Evolutionary conservation across 2,888 invertebrate species (phyloP), one percentile per base, ranked within the genome.

Genomic region (Acronicta alni): DNA sequence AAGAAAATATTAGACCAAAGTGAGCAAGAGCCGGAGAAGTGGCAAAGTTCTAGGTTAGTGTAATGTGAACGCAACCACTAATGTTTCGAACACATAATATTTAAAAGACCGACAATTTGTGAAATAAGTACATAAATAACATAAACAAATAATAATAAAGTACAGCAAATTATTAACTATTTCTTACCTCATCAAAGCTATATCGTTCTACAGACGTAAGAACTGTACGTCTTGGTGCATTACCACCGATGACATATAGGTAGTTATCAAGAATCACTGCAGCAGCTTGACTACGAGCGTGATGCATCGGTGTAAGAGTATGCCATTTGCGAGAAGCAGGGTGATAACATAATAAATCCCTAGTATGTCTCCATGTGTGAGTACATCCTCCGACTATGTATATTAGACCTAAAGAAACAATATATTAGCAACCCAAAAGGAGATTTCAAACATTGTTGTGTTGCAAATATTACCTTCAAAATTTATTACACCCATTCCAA

Each of bases 351-450:
- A 97, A 95, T 70, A 98, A 93, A 88, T 98, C 98, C 72, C 96
- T 96, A 49, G 97, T 95, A 90, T 98, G 97, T 46, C 98, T 94
- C 85, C 97, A 96, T 49, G 96, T 96, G 82, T 96, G 96, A 14
- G 97, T 97, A 87, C 98, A 97, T 0, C 99, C 99, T 23, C 99
- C 99, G 51, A 98, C 97, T 77, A 99, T 96, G 89, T 98, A 99
- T 82, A 99, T 97, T 48, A 97, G 89, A 67, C 97, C 97, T 97
- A 83, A 3, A 85, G 83, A 46, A 26, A 1, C 18, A 52, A 18
- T n/a, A 0, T n/a, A 17, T 69, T 44, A 48, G 7, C 38, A 23
- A 23, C 17, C 12, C 8, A 1, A 35, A 35, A 30, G 0, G 3
- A 30, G 32, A 20, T n/a, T 17, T 1, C 12, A 30, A 26, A 9